Percentiles rank a stretch among this genome's conserved stretches.
Evolutionary conservation across 2,113 vertebrate genomes (phyloP).

Genomic region (Craseonycteris thonglongyai): DNA sequence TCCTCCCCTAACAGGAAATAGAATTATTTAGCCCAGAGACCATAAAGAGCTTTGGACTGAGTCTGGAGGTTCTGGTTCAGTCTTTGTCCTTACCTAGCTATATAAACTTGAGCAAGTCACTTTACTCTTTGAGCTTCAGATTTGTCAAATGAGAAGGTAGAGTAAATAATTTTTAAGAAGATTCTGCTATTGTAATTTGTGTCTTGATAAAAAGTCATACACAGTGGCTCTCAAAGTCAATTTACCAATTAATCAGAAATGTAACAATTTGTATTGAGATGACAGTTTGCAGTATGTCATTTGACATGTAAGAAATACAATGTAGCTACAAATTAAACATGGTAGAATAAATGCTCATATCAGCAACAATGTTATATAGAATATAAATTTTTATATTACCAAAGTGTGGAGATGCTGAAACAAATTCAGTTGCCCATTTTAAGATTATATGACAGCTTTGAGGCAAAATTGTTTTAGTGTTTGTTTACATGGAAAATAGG

Average conservation of each 20-base stretch:
- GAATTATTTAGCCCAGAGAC: background rate
- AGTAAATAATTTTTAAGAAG: constrained; percentile 11
- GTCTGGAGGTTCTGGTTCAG: background rate
- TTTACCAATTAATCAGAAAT: constrained; percentile 14
- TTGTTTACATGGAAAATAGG: background rate
- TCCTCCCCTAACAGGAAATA: background rate
- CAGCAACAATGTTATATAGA: background rate
- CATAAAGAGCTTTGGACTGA: background rate
- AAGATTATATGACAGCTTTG: background rate
- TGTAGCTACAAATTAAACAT: background rate
- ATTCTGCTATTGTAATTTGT: background rate
- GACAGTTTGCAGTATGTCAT: background rate
- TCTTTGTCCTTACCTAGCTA: background rate
- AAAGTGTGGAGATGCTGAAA: background rate
- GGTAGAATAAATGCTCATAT: background rate
- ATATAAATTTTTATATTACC: background rate
- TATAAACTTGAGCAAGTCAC: background rate
- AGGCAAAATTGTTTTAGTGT: background rate
- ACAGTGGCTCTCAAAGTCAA: background rate
- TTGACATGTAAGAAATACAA: background rate
- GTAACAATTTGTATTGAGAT: background rate
- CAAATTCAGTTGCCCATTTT: background rate
- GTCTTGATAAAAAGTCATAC: background rate
- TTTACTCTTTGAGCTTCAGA: background rate
- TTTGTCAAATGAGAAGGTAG: constrained; percentile 4